Base-by-base conservation (phyloP, 2,888 invertebrate species). In the Tipula lateralis region DNA sequence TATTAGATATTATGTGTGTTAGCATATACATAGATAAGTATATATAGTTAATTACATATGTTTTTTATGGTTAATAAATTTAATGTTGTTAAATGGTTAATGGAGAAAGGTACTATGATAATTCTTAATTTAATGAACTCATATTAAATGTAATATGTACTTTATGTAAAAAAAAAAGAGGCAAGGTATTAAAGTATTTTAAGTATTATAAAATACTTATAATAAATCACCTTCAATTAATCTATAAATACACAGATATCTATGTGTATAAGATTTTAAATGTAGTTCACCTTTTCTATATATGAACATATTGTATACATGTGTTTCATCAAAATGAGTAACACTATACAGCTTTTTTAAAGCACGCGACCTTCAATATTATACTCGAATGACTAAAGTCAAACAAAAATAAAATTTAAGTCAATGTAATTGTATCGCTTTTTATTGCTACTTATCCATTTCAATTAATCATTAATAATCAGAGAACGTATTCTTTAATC, bases 21-120 rank as follows among this genome's bases (percentile, higher is more conserved):
- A 50, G 6, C 32, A 32, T 32, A 7, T 32, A 32, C 9, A 36
- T 6, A 44, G 16, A 44, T 16, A n/a, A 16, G 44, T 44, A 9
- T 66, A 50, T 16, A 66, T 7, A 66, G 66, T 9, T 3, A 34
- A n/a, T n/a, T n/a, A n/a, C n/a, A n/a, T n/a, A n/a, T n/a, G 34
- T 32, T 29, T 83, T 34, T 12, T n/a, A 24, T 83, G 32, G n/a
- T 83, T 7, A 83, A 16, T 34, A 34, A 34, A 16, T 66, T 66
- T 66, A 24, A 66, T 66, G 66, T 66, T 66, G 66, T 66, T 66
- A 66, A 66, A 66, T 66, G 66, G 66, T 66, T 66, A 19, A 24
- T 66, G 66, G 66, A 66, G 66, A 66, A 66, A 66, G 66, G 66
- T 66, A 66, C 66, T 66, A 66, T 24, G 66, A 24, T 66, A 66